Conservation (phyloP, 1,140 invertebrate genomes). For the Bombus breviceps region DNA sequence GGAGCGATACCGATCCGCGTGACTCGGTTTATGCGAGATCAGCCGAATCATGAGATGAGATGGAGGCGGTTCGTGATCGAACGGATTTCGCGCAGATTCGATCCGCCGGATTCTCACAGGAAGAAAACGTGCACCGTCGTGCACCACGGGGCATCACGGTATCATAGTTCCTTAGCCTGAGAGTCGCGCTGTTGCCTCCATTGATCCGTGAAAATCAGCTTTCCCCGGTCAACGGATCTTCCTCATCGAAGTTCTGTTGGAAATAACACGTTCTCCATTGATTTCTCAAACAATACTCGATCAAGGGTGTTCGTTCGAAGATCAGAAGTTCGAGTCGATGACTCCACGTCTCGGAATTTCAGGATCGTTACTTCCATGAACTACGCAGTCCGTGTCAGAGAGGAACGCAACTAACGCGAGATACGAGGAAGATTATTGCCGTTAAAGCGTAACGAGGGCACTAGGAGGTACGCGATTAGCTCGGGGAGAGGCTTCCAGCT, state of each 20-base stretch:
- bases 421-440: constrained; percentile 58
- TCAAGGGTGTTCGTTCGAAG: too few species aligned
- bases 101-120: constrained; percentile 53
- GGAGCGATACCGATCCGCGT: constrained; percentile 49
- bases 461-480: constrained; percentile 43
- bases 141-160: constrained; percentile 52
- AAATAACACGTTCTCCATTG: background rate
- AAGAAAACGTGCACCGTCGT: constrained; percentile 42
- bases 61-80: constrained; percentile 65
- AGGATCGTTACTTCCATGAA: constrained; percentile 25
- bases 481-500: constrained; percentile 40
- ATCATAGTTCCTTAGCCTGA: background rate
- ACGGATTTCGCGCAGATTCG: constrained; percentile 68
- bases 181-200: background rate
- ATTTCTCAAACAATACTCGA: background rate
- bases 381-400: constrained; percentile 18
- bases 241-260: background rate
- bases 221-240: background rate
- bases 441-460: constrained; percentile 60
- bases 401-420: constrained; percentile 28
- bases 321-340: background rate
- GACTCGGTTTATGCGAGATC: constrained; percentile 64
- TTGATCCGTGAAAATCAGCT: constrained; percentile 2
- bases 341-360: constrained; percentile 3
- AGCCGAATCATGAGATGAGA: constrained; percentile 51